Evolutionary conservation across 1,140 invertebrate genomes (phyloP).

Genomic region (Cataglyphis hispanica): DNA sequence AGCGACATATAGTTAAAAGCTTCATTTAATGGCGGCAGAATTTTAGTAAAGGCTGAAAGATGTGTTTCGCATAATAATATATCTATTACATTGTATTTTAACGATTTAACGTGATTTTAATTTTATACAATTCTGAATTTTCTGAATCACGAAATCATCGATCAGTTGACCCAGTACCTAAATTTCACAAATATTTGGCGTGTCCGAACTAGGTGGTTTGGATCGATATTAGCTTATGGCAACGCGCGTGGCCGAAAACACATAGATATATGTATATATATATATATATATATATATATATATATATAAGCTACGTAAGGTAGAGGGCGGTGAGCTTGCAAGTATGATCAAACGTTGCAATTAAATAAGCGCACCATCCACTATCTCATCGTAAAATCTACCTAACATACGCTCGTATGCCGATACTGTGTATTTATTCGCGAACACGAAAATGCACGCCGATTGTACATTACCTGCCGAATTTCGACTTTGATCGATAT

Average conservation of each 20-base stretch:
- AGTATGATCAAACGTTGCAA: conserved; percentile 79
- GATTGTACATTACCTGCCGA: conserved; percentile 57
- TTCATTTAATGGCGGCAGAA: conserved; percentile 13
- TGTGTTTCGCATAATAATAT: conserved; percentile 14
- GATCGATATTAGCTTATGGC: conserved; percentile 55
- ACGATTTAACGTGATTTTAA: not conserved
- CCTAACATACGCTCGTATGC: conserved; percentile 41
- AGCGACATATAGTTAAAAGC: conserved; percentile 29
- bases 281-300: too few relatives aligned
- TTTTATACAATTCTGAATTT: not conserved
- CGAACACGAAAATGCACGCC: conserved; percentile 70
- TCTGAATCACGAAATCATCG: conserved; percentile 36
- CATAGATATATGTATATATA: conserved; percentile 46
- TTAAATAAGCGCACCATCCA: conserved; percentile 74
- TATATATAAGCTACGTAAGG: conserved; percentile 57
- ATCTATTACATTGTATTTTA: conserved; percentile 9
- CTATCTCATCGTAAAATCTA: conserved; percentile 72
- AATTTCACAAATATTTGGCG: conserved; percentile 27
- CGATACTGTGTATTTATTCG: conserved; percentile 60
- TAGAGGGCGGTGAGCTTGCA: conserved; percentile 69
- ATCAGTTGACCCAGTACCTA: not conserved
- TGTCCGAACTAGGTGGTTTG: not conserved
- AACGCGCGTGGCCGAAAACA: conserved; percentile 25
- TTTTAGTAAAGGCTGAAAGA: not conserved
- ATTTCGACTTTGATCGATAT: conserved; percentile 71